Percentiles rank a stretch among this genome's conserved stretches.
These are phyloP conservation scores for Pristionchus entomophagus DNA, from an alignment of 2,888 invertebrate genomes.

Conservation along the genomic window DNA sequence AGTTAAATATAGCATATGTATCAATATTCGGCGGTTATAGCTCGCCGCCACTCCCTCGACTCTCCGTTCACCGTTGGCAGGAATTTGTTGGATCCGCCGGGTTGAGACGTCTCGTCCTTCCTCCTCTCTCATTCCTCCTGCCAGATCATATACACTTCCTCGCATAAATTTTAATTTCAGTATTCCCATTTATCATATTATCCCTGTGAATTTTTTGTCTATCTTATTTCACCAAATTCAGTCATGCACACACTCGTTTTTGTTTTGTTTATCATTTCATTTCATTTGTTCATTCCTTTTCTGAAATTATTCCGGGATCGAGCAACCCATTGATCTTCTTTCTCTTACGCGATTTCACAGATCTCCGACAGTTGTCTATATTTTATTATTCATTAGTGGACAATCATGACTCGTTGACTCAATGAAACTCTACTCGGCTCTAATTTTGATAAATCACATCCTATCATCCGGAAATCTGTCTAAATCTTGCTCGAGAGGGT, in stretches of 20 bases:
- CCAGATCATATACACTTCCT: too few relatives aligned
- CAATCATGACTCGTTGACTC: background rate
- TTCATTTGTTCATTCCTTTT: too few relatives aligned
- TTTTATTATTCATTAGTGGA: too few relatives aligned
- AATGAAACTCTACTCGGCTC: background rate
- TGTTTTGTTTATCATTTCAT: too few relatives aligned
- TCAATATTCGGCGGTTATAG: background rate
- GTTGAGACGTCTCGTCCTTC: background rate
- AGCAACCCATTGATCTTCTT: background rate
- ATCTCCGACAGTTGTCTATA: too few relatives aligned
- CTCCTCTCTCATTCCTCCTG: too few relatives aligned
- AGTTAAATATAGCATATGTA: too few relatives aligned
- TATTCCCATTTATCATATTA: too few relatives aligned
- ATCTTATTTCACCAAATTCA: too few relatives aligned
- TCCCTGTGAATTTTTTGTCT: too few relatives aligned
- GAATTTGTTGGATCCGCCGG: background rate
- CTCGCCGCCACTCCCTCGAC: constrained; percentile 4
- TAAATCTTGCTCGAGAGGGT: background rate
- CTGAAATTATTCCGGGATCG: background rate
- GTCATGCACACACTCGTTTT: too few relatives aligned
- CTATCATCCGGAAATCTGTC: background rate
- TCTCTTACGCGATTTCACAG: background rate
- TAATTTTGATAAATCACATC: background rate
- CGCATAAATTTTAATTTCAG: too few relatives aligned
- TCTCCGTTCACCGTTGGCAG: background rate